Conservation (phyloP, 2,888 invertebrate species). For the Caenorhabditis zanzibari region DNA sequence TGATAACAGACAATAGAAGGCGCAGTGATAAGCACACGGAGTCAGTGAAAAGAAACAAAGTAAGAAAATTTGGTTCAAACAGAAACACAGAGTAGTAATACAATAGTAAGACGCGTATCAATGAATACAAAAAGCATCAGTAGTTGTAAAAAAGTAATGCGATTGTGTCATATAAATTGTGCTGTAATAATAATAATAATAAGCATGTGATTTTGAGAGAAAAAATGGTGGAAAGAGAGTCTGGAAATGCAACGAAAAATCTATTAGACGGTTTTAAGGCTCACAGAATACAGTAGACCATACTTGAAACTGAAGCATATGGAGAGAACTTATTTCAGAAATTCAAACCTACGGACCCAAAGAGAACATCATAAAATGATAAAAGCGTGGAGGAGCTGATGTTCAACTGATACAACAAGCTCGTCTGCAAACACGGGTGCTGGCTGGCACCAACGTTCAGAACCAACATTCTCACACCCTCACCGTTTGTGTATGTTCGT, state of each 20-base stretch:
- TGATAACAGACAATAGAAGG: neutral
- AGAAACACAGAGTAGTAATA: constrained; percentile 39
- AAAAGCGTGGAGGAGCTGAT: neutral
- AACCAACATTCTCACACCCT: constrained; percentile 24
- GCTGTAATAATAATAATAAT: neutral
- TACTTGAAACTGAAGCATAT: too few species aligned
- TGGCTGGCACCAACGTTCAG: constrained; percentile 53
- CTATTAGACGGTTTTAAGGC: too few species aligned
- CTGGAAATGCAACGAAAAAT: too few species aligned
- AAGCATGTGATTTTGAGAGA: neutral
- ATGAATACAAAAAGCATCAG: neutral
- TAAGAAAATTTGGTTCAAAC: constrained; percentile 27
- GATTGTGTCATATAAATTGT: neutral
- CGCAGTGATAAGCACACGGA: constrained; percentile 10
- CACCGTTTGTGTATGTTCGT: constrained; percentile 6
- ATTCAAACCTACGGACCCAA: neutral
- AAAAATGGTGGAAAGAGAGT: neutral
- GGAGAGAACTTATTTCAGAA: neutral
- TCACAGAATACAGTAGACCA: too few species aligned
- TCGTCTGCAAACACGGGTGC: constrained; percentile 48
- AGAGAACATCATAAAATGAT: constrained; percentile 13
- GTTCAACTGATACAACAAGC: constrained; percentile 34
- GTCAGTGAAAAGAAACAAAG: constrained; percentile 29
- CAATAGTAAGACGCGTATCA: constrained; percentile 17
- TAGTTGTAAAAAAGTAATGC: constrained; percentile 6